Conservation (phyloP, 1,140 invertebrate species). For the Brachionus asplanchnoidis region DNA sequence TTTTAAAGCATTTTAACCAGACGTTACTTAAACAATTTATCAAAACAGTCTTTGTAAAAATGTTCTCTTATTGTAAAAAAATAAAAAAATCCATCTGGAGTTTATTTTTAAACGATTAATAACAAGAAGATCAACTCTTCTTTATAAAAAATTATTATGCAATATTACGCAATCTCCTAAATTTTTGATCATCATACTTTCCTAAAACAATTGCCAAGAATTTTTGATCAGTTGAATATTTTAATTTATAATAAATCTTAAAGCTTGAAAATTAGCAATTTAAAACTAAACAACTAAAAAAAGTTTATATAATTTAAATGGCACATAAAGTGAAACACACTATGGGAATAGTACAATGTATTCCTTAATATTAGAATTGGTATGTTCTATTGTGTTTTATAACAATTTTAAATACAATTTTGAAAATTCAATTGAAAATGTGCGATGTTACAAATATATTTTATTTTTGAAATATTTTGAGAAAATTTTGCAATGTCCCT, state of each 20-base stretch:
- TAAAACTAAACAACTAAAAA: neutral
- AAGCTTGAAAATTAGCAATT: neutral
- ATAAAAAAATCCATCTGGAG: neutral
- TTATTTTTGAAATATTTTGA: too few relatives aligned
- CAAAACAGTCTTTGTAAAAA: neutral
- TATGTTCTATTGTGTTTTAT: too few relatives aligned
- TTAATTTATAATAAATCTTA: neutral
- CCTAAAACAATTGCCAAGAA: neutral
- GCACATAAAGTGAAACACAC: too few relatives aligned
- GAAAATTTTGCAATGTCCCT: too few relatives aligned
- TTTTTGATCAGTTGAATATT: neutral
- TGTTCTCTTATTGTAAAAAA: neutral
- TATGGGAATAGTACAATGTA: too few relatives aligned
- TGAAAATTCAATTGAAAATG: too few relatives aligned
- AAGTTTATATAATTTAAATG: too few relatives aligned
- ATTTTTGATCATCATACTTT: neutral
- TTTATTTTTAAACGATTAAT: neutral
- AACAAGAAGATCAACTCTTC: neutral
- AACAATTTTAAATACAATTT: too few relatives aligned
- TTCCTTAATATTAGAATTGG: too few relatives aligned
- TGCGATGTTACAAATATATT: too few relatives aligned
- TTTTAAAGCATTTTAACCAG: neutral
- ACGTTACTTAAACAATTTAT: neutral
- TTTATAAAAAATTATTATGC: neutral
- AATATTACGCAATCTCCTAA: neutral